Evolutionary conservation across 2,113 vertebrate species (phyloP).

Genomic region (Columba janthina): DNA sequence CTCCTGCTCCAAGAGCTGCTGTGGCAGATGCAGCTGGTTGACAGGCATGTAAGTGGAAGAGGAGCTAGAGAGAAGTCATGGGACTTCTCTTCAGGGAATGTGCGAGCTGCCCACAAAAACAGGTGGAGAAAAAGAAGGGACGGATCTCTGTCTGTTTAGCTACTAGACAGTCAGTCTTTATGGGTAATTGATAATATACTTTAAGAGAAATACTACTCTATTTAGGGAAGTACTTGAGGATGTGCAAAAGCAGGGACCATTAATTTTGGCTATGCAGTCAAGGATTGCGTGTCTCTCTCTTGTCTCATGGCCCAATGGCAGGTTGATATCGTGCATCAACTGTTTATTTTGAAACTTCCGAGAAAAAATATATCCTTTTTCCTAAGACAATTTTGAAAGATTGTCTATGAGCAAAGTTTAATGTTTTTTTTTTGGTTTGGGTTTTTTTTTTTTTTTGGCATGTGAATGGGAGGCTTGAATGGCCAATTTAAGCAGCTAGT

Average conservation of each 20-base stretch:
- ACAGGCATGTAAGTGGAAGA: background rate
- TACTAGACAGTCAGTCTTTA: background rate
- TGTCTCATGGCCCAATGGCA: background rate
- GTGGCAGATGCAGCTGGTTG: background rate
- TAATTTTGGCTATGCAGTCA: background rate
- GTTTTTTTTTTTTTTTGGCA: background rate
- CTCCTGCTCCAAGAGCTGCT: background rate
- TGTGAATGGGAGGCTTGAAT: background rate
- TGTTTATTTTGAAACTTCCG: background rate
- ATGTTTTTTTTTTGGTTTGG: background rate
- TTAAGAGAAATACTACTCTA: background rate
- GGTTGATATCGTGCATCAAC: background rate
- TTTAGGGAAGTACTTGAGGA: background rate
- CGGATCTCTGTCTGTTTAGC: background rate
- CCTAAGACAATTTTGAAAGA: background rate
- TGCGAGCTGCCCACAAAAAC: background rate
- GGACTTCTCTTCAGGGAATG: background rate
- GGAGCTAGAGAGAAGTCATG: background rate
- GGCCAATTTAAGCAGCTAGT: background rate
- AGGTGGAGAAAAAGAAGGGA: background rate
- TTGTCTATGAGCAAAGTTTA: background rate
- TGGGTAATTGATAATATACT: background rate
- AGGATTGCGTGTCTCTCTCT: background rate
- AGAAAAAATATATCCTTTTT: background rate
- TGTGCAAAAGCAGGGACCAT: background rate